Base-by-base conservation (phyloP, 2,113 vertebrate species). In the Hippocampus comes region DNA sequence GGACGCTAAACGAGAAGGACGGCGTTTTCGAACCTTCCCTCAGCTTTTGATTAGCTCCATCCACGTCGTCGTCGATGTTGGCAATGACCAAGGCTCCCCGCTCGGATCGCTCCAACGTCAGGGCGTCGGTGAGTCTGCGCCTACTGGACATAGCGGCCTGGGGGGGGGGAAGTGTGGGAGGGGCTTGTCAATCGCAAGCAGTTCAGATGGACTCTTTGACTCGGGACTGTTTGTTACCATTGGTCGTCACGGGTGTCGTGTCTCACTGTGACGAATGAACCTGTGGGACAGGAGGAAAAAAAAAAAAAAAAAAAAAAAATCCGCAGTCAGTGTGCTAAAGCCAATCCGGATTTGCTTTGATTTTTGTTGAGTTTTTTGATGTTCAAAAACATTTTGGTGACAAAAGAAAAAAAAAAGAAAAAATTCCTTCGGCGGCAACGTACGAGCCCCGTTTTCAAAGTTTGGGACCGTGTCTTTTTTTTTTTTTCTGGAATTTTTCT, bases 41-140 rank as follows among this genome's bases (percentile, higher is more conserved):
- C 42, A 90, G 42, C 23, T 80, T 75, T 42, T 77, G 79, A 66
- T 46, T 60, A 9, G 70, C 68, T 15, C 82, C 70, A 43, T 18
- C 63, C 4, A 34, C 60, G 34, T 49, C 55, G 46, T 63, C 73
- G 46, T 63, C 73, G 34, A 88, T 63, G 59, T 82, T 82, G 67
- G 89, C 86, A 2, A 91, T 63, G 56, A 86, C 65, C 70, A 91
- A 49, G 1, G 73, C 78, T 1, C 88, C 89, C 1, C 73, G 73
- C 0, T 84, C 87, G 7, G 82, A 80, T 49, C 81, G 86, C 55
- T 91, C 92, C 72, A 91, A 75, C 3, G 85, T 87, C 74, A 92
- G 42, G 12, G 79, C 86, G 0, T 92, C 90, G 49, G 92, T 92
- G 23, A 92, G 83, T 69, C 90, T 91, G 80, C 83, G 67, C 59